Conservation (phyloP, 2,113 vertebrate species). For the Ciconia boyciana region DNA sequence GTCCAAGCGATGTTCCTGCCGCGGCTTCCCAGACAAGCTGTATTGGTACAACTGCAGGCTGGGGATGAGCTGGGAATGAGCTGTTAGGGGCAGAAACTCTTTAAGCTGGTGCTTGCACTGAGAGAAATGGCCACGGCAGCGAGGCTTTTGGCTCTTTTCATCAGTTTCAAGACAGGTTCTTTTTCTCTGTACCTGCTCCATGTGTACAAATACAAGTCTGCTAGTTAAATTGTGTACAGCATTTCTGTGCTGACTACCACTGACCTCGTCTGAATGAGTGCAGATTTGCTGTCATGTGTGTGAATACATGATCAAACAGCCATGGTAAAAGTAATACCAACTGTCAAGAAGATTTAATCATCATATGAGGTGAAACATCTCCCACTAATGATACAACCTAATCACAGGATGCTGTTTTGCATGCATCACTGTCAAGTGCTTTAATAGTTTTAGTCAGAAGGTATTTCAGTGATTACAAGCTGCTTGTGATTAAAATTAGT, state of each 20-base stretch:
- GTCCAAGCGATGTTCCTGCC: neutral
- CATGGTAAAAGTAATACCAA: neutral
- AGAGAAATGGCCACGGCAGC: neutral
- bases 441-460: neutral
- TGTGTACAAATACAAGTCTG: neutral
- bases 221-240: neutral
- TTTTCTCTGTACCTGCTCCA: neutral
- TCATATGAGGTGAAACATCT: neutral
- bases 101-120: neutral
- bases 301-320: neutral
- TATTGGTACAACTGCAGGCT: too few relatives aligned
- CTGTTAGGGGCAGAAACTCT: neutral
- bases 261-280: neutral
- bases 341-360: neutral
- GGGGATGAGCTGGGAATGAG: neutral
- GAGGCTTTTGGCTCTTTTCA: neutral
- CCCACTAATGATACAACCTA: neutral
- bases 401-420: slow-evolving; percentile 1
- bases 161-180: neutral
- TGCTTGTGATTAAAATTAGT: slow-evolving; percentile 4
- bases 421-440: slow-evolving; percentile 6
- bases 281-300: neutral
- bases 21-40: neutral
- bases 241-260: neutral
- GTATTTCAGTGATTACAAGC: neutral